Conservation (phyloP, 2,797 vertebrate species). For the Takifugu ocellatus region DNA sequence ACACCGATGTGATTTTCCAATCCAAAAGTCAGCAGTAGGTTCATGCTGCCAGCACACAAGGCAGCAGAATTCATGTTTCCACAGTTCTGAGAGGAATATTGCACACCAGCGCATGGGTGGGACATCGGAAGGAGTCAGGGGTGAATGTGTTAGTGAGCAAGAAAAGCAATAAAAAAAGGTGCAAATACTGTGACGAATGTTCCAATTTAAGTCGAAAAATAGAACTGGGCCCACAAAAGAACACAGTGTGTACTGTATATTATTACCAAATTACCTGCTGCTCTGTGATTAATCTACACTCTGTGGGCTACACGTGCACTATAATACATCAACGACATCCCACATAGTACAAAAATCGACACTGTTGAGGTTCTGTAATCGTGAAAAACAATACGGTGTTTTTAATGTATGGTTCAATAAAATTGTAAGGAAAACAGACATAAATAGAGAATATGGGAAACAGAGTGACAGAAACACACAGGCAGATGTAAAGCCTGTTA, state of each 20-base stretch:
- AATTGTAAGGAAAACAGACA: neutral
- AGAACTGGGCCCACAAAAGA: neutral
- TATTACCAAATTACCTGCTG: neutral
- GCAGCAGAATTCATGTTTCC: neutral
- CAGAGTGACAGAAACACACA: conserved; percentile 5
- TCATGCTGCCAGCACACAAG: neutral
- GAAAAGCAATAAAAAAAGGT: neutral
- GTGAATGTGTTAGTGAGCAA: neutral
- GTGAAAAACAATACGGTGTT: too few species aligned
- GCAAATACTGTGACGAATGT: too few species aligned
- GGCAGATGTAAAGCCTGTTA: conserved; percentile 5
- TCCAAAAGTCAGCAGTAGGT: too few species aligned
- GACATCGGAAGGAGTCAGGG: neutral
- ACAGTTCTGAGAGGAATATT: neutral
- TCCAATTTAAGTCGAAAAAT: neutral
- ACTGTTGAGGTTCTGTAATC: too few species aligned
- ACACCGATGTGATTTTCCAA: too few species aligned
- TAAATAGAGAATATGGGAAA: neutral
- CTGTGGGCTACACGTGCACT: too few species aligned
- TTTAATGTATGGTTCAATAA: too few species aligned
- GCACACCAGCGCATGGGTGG: neutral
- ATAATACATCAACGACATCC: too few species aligned
- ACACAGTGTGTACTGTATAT: neutral
- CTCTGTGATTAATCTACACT: too few species aligned
- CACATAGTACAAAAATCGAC: too few species aligned